Percentiles rank a stretch among this genome's conserved stretches.
Conservation (phyloP, 2,113 vertebrate genomes). For the Mustelus asterias region DNA sequence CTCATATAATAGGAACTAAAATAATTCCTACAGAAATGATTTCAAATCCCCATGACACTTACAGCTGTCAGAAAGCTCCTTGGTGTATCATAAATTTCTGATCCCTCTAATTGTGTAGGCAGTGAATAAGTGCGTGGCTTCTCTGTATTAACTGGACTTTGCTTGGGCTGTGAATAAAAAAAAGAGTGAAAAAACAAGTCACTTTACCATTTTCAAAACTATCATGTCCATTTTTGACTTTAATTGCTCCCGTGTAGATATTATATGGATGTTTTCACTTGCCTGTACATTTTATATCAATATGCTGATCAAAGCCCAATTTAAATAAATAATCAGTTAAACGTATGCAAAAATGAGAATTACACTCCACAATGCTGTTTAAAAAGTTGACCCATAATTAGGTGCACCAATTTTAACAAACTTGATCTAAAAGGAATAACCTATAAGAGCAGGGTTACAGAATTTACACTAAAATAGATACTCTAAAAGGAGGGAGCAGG, state of each 20-base stretch:
- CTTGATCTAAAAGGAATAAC: background rate
- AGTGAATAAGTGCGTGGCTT: background rate
- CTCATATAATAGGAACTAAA: background rate
- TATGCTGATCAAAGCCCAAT: background rate
- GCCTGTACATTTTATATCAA: background rate
- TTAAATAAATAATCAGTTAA: background rate
- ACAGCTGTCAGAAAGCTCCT: background rate
- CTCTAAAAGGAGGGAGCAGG: background rate
- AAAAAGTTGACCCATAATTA: background rate
- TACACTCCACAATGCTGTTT: background rate
- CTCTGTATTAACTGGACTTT: rapidly evolving
- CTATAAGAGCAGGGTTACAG: background rate
- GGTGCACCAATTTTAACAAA: background rate
- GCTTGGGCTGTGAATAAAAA: background rate
- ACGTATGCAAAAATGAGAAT: background rate
- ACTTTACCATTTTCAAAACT: background rate
- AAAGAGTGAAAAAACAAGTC: background rate
- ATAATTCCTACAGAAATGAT: background rate
- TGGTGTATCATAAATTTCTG: background rate
- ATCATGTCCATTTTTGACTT: background rate
- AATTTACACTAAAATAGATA: background rate
- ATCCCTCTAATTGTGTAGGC: background rate
- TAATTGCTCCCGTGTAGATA: background rate
- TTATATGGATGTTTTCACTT: background rate
- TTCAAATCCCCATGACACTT: background rate